Conservation (phyloP, 37 sponge, comb jelly and placozoan species). For the Eunapius fragilis region DNA sequence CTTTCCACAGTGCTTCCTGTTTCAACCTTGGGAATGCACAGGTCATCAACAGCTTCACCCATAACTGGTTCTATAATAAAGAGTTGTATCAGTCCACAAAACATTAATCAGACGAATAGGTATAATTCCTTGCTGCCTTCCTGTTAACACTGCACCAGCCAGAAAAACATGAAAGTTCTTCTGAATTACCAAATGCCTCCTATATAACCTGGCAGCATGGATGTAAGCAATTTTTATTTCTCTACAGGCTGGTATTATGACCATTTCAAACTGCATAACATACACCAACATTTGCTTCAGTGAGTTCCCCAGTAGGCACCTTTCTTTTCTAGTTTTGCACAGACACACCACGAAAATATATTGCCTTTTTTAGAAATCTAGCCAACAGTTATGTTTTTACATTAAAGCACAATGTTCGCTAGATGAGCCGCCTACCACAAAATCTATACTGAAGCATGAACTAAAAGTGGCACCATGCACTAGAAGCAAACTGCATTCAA, state of each 20-base stretch:
- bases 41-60: too few species aligned
- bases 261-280: not conserved
- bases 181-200: not conserved
- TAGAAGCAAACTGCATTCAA: not conserved
- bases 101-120: too few species aligned
- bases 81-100: too few species aligned
- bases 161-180: not conserved
- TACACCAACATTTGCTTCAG: not conserved
- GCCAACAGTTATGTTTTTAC: not conserved
- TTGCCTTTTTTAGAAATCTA: not conserved
- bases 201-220: not conserved
- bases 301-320: not conserved
- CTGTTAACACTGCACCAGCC: not conserved
- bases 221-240: not conserved
- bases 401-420: not conserved
- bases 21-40: too few species aligned
- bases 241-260: not conserved
- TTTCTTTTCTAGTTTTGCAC: not conserved
- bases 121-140: too few species aligned
- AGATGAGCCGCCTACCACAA: constrained; percentile 1
- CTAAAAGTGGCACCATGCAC: not conserved
- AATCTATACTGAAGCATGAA: not conserved
- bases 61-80: too few species aligned
- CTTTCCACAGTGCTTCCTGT: too few species aligned
- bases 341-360: not conserved